Evolutionary conservation across 2,797 vertebrate genomes (phyloP).

Genomic region (Schizopygopsis malacanthus): DNA sequence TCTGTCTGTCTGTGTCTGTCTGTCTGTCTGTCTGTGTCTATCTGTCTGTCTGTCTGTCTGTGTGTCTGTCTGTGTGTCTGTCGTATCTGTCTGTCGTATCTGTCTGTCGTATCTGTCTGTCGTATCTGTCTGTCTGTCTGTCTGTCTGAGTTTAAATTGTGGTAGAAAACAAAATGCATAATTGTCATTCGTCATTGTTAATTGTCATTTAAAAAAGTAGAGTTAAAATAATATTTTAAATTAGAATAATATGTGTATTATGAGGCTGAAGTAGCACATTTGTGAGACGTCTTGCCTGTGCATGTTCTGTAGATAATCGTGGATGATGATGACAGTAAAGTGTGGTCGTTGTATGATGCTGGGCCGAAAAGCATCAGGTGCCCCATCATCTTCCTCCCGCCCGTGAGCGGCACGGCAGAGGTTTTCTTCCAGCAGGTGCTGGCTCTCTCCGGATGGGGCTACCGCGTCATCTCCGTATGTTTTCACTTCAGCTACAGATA

Average conservation of each 20-base stretch:
- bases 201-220: not conserved
- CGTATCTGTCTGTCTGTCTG: not conserved
- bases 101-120: no score
- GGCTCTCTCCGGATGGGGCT: constrained; percentile 95
- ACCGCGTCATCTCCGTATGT: constrained; percentile 96
- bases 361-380: constrained; percentile 94
- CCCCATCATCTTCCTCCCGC: constrained; percentile 95
- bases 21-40: no score
- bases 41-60: no score
- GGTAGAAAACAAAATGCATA: not conserved
- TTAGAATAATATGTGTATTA: not conserved
- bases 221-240: not conserved
- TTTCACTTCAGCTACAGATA: not conserved
- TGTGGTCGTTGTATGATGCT: constrained; percentile 96
- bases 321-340: constrained; percentile 97
- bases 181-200: not conserved
- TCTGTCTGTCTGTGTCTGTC: no score
- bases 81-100: no score
- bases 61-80: no score
- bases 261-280: not conserved
- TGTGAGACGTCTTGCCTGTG: not conserved
- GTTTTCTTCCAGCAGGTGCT: constrained; percentile 97
- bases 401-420: constrained; percentile 96
- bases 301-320: constrained; percentile 89
- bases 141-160: not conserved